These are phyloP conservation scores for Prorops nasuta DNA, from an alignment of 1,140 invertebrate species.

Conservation along the genomic window DNA sequence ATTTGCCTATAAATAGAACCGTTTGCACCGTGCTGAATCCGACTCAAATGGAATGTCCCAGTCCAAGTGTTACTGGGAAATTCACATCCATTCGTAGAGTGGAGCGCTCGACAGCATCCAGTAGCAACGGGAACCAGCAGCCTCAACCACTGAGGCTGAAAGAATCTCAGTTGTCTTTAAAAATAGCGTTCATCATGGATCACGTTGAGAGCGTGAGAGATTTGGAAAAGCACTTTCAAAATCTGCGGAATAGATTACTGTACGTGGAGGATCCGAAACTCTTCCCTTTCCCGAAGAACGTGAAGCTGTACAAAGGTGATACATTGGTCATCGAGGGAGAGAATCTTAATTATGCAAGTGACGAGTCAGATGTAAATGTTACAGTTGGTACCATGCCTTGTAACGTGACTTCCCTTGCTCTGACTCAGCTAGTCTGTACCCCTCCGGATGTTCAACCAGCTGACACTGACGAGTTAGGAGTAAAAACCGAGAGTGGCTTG, in stretches of 20 bases:
- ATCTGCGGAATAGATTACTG: constrained; percentile 73
- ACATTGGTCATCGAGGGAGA: constrained; percentile 94
- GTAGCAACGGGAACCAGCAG: constrained; percentile 1
- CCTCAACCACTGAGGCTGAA: constrained; percentile 38
- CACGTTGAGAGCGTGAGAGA: constrained; percentile 86
- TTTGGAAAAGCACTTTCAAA: constrained; percentile 82
- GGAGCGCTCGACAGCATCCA: constrained; percentile 7
- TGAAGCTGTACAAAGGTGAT: constrained; percentile 92
- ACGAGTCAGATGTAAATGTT: constrained; percentile 90
- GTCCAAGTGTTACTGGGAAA: constrained; percentile 66
- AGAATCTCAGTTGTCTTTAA: constrained; percentile 65
- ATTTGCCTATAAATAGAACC: constrained; percentile 75
- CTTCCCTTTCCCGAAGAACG: constrained; percentile 77
- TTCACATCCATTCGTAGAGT: constrained; percentile 34
- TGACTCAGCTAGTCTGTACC: constrained; percentile 85
- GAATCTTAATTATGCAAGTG: constrained; percentile 86
- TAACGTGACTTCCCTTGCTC: constrained; percentile 89
- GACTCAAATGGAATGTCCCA: constrained; percentile 93
- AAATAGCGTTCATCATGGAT: constrained; percentile 94
- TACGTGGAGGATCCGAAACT: constrained; percentile 94
- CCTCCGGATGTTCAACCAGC: constrained; percentile 84
- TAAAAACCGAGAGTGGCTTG: constrained; percentile 71
- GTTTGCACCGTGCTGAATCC: constrained; percentile 83
- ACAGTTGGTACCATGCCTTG: constrained; percentile 85
- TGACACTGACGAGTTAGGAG: constrained; percentile 82